Conservation (phyloP, 2,797 vertebrate genomes). For the Gambelia wislizenii region DNA sequence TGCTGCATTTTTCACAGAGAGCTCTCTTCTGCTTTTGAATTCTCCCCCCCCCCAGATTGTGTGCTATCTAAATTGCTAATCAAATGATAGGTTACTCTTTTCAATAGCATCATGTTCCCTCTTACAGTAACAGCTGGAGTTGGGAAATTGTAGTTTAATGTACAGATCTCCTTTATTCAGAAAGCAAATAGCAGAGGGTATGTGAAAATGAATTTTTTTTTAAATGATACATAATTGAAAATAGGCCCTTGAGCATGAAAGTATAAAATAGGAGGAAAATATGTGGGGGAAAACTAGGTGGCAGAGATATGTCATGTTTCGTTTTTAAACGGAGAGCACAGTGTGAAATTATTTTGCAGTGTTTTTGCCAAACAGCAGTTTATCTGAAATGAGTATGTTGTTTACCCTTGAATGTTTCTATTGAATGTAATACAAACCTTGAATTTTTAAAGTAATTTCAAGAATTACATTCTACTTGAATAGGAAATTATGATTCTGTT, state of each 20-base stretch:
- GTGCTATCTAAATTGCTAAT: slow-evolving; percentile 23
- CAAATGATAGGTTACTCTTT: slow-evolving; percentile 36
- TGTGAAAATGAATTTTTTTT: slow-evolving; percentile 14
- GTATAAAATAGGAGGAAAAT: background rate
- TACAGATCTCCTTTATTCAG: slow-evolving; percentile 25
- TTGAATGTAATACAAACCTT: background rate
- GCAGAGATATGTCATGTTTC: background rate
- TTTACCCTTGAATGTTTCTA: background rate
- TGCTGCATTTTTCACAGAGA: background rate
- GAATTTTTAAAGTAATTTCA: slow-evolving; percentile 19
- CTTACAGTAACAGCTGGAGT: slow-evolving; percentile 35
- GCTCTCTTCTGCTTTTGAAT: slow-evolving; percentile 17
- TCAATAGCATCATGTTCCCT: background rate
- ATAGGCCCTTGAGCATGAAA: slow-evolving; percentile 12
- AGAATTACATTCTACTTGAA: slow-evolving; percentile 6
- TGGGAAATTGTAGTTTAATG: slow-evolving; percentile 13
- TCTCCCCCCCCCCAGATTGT: slow-evolving; percentile 1
- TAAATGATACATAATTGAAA: slow-evolving; percentile 33
- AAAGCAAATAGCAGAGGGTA: background rate
- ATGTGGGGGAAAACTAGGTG: background rate
- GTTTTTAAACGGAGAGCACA: background rate
- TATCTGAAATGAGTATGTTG: background rate
- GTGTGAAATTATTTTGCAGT: background rate
- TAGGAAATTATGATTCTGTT: background rate
- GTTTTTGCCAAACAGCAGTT: background rate